Conservation (phyloP, 2,888 invertebrate genomes). For the Nephrotoma guestfalica region DNA sequence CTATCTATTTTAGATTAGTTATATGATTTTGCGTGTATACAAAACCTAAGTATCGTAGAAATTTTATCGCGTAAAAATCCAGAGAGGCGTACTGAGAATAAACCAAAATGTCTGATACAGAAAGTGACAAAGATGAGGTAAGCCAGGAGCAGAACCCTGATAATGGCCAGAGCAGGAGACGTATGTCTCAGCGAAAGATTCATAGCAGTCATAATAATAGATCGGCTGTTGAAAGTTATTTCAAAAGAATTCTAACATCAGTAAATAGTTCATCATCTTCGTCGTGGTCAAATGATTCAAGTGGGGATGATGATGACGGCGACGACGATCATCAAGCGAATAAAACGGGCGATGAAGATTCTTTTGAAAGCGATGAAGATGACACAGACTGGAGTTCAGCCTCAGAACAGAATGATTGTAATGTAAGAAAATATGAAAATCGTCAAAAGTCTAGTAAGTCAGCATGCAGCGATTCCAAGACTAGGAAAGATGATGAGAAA, state of each 20-base stretch:
- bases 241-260: not conserved
- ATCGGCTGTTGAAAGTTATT: not conserved
- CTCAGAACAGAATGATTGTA: not conserved
- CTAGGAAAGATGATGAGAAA: not conserved
- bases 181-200: not conserved
- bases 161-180: not conserved
- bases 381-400: slow-evolving; percentile 1
- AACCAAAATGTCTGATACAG: not conserved
- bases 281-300: not conserved
- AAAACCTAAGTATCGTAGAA: not conserved
- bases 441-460: not conserved
- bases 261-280: not conserved
- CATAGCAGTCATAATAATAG: not conserved
- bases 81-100: not conserved
- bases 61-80: not conserved
- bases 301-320: slow-evolving; percentile 19
- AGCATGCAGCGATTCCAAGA: not conserved
- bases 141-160: not conserved
- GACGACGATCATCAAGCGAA: slow-evolving; percentile 15
- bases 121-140: not conserved
- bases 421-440: not conserved
- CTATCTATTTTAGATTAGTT: not conserved
- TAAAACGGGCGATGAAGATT: slow-evolving; percentile 1
- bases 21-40: not conserved
- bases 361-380: not conserved